Percentiles rank a stretch among this genome's conserved stretches.
Evolutionary conservation across 1,140 invertebrate species (phyloP).

Genomic region (Heliconius nattereri): DNA sequence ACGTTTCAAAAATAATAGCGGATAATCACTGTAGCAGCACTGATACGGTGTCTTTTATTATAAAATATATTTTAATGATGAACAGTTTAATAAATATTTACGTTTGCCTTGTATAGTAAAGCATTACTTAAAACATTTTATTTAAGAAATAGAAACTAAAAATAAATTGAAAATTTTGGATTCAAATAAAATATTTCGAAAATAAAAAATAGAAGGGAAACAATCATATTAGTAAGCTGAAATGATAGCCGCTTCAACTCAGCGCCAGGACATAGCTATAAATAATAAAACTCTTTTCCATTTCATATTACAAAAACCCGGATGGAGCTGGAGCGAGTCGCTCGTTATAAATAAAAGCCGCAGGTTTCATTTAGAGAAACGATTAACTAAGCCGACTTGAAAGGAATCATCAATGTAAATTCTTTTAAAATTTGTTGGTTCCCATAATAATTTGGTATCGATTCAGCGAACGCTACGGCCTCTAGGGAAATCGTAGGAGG

Average conservation of each 20-base stretch:
- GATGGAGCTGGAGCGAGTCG: slow-evolving; percentile 17
- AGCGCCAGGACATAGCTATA: slow-evolving; percentile 10
- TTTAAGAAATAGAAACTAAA: not conserved
- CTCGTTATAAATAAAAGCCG: slow-evolving; percentile 18
- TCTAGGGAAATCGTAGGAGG: slow-evolving; percentile 73
- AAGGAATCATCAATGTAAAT: slow-evolving; percentile 16
- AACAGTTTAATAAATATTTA: not conserved
- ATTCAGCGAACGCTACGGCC: slow-evolving; percentile 58
- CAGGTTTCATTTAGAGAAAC: slow-evolving; percentile 17
- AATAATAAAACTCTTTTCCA: slow-evolving; percentile 19
- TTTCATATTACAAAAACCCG: slow-evolving; percentile 21
- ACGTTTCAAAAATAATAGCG: slow-evolving; percentile 18
- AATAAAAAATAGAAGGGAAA: not conserved
- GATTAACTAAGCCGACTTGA: slow-evolving; percentile 22
- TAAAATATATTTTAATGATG: not conserved
- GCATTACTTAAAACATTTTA: not conserved
- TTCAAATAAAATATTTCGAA: not conserved
- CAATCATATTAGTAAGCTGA: slow-evolving; percentile 12
- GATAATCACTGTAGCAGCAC: slow-evolving; percentile 30
- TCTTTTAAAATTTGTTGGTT: slow-evolving; percentile 49
- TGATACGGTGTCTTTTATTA: slow-evolving; percentile 46
- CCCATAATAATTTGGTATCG: slow-evolving; percentile 74
- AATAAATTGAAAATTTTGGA: not conserved
- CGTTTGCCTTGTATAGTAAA: too few species aligned
- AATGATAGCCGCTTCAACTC: slow-evolving; percentile 12